Conservation (phyloP, 2,113 vertebrate genomes). For the Trematocara nigrifrons region DNA sequence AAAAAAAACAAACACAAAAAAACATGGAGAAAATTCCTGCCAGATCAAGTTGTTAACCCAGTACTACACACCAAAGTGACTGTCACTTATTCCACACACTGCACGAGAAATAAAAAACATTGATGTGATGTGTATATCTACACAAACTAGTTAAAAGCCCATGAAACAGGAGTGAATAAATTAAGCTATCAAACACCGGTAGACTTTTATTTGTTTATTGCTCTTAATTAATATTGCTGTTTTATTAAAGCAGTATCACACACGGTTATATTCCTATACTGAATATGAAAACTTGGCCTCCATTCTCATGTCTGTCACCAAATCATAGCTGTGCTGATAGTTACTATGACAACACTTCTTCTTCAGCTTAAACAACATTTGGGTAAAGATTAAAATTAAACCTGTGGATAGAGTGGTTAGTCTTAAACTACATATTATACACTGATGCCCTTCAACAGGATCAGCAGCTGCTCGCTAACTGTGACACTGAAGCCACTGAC, state of each 20-base stretch:
- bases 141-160: not conserved
- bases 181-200: not conserved
- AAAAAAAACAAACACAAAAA: not conserved
- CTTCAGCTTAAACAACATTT: not conserved
- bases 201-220: not conserved
- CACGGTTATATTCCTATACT: not conserved
- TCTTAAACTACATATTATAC: not conserved
- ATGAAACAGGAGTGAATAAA: not conserved
- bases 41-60: not conserved
- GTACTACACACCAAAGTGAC: not conserved
- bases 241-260: not conserved
- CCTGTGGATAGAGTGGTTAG: not conserved
- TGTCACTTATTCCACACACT: not conserved
- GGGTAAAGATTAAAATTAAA: not conserved
- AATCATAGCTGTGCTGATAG: not conserved
- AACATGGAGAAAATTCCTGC: not conserved
- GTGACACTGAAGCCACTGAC: not conserved
- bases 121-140: not conserved
- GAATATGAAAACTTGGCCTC: not conserved
- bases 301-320: not conserved
- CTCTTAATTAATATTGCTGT: not conserved
- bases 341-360: not conserved
- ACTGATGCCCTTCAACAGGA: not conserved
- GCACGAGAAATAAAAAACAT: not conserved
- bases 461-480: constrained; percentile 14